Conservation (phyloP, 2,113 vertebrate species). For the Cettia cetti region DNA sequence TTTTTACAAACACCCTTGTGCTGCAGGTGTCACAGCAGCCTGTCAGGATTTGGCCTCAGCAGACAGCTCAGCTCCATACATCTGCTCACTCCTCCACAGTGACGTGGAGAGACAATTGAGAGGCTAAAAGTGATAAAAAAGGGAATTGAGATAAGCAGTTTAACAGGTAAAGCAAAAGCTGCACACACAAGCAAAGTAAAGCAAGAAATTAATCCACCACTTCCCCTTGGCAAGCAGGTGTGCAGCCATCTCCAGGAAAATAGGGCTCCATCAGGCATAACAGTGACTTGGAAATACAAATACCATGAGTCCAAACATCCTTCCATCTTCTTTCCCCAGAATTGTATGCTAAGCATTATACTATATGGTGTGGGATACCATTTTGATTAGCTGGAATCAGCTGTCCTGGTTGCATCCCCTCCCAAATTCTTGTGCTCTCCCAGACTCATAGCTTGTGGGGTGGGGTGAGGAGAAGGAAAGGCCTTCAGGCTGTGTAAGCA, state of each 20-base stretch:
- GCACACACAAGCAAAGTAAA: neutral
- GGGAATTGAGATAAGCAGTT: neutral
- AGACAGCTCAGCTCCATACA: neutral
- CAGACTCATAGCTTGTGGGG: fast-evolving
- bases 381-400: neutral
- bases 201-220: neutral
- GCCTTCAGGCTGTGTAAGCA: neutral
- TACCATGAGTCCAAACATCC: fast-evolving
- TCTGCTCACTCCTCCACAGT: neutral
- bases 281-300: neutral
- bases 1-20: neutral
- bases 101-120: neutral
- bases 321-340: neutral
- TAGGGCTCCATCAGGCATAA: fast-evolving
- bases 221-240: neutral
- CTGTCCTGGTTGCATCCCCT: neutral
- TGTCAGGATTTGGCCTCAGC: neutral
- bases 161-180: neutral
- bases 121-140: neutral
- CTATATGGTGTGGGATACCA: neutral
- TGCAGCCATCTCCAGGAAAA: neutral
- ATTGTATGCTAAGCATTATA: neutral
- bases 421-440: neutral
- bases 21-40: neutral
- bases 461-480: fast-evolving